These are phyloP conservation scores for Germaria angustata DNA, from an alignment of 2,888 invertebrate species.

Conservation along the genomic window DNA sequence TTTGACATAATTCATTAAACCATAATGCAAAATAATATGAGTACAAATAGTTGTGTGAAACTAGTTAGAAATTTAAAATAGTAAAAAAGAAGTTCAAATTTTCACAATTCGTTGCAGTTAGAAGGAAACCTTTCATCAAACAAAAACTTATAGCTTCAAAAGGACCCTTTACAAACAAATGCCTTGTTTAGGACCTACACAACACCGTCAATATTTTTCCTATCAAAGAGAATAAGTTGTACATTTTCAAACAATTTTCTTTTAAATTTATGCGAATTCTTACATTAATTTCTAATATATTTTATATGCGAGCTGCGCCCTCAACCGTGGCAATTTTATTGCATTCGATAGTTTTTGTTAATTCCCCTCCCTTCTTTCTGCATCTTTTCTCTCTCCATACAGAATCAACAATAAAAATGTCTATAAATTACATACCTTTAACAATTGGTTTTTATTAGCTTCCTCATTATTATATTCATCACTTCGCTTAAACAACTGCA, in stretches of 20 bases:
- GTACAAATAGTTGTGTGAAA: conserved; percentile 42
- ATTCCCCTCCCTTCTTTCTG: not conserved
- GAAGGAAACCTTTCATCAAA: too few relatives aligned
- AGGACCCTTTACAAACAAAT: conserved; percentile 8
- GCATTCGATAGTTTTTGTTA: not conserved
- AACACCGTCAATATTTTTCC: not conserved
- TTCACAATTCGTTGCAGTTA: not conserved
- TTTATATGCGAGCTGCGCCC: conserved; percentile 6
- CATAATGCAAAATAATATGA: conserved; percentile 4
- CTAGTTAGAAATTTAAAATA: conserved; percentile 30
- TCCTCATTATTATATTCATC: not conserved
- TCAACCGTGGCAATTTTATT: conserved; percentile 20
- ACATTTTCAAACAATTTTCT: conserved; percentile 14
- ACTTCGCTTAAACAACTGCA: not conserved
- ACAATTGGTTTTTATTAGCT: conserved; percentile 41
- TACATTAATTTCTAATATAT: not conserved
- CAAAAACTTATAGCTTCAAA: too few relatives aligned
- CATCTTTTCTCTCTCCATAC: not conserved
- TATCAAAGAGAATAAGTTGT: not conserved
- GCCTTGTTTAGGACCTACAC: not conserved
- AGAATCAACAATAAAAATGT: conserved; percentile 41
- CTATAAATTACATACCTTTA: conserved; percentile 33
- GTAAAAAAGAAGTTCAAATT: not conserved
- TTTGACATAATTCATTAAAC: not conserved
- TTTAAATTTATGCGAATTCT: conserved; percentile 32